A percentile compares a stretch with the other conserved stretches of the same genome.
Evolutionary conservation across 2,888 invertebrate species (phyloP).

Genomic region (Rosalia funebris): DNA sequence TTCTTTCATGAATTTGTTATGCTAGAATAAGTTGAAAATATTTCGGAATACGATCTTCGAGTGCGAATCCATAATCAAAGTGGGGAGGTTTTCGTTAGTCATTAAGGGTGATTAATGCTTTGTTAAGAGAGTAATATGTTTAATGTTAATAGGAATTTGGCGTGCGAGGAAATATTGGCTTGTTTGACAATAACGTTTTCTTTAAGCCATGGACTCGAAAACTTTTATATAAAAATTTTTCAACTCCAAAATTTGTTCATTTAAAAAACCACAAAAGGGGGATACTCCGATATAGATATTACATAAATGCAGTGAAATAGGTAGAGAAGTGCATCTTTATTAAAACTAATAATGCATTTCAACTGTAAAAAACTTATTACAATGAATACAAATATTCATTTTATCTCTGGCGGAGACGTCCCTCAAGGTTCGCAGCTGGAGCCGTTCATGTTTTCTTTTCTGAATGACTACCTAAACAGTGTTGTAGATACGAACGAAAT

Average conservation of each 20-base stretch:
- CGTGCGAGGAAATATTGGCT: neutral
- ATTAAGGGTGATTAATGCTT: neutral
- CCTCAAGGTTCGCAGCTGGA: too few relatives aligned
- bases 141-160: neutral
- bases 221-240: too few relatives aligned
- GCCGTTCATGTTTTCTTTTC: too few relatives aligned
- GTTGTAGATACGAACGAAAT: too few relatives aligned
- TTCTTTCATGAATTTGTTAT: slow-evolving; percentile 5
- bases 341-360: too few relatives aligned
- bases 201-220: neutral
- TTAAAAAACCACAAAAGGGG: neutral
- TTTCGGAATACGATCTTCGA: neutral
- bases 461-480: too few relatives aligned
- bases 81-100: neutral
- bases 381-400: too few relatives aligned
- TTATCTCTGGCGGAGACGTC: too few relatives aligned
- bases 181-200: neutral
- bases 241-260: neutral
- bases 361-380: too few relatives aligned
- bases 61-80: neutral
- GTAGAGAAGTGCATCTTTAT: too few relatives aligned
- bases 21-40: slow-evolving; percentile 1
- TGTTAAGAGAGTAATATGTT: neutral
- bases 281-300: too few relatives aligned
- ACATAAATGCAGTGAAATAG: too few relatives aligned